Evolutionary conservation across 2,797 vertebrate species (phyloP).

Genomic region (Gymnoscopelus braueri): DNA sequence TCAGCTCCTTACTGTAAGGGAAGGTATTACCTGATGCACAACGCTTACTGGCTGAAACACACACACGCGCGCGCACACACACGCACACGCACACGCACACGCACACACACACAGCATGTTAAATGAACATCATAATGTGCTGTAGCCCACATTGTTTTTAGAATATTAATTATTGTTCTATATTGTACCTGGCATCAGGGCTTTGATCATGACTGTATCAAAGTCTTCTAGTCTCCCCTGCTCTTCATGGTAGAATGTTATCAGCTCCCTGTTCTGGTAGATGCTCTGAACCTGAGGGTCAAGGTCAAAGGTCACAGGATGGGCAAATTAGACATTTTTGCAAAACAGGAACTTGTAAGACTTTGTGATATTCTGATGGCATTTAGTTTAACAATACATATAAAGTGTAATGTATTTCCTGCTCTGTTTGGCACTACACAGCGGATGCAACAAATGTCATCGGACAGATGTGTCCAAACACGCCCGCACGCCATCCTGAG

Average conservation of each 20-base stretch:
- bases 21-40: constrained; percentile 65
- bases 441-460: no score
- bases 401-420: no score
- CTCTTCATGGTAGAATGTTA: constrained; percentile 84
- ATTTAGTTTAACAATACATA: no score
- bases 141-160: no score
- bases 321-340: not conserved
- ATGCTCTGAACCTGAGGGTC: constrained; percentile 82
- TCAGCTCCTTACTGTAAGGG: constrained; percentile 88
- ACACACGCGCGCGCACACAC: not conserved
- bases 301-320: not conserved
- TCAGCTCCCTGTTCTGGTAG: constrained; percentile 84
- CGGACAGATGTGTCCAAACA: no score
- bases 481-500: no score
- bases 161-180: no score
- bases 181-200: constrained; percentile 83
- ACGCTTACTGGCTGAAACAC: constrained; percentile 69
- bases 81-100: not conserved
- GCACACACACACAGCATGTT: no score
- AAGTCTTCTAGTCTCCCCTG: constrained; percentile 88
- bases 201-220: constrained; percentile 88
- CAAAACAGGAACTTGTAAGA: no score
- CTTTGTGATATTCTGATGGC: no score
- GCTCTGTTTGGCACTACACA: no score
- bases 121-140: no score